Base-by-base conservation (phyloP, 2,113 vertebrate species). In the Alouatta palliata region DNA sequence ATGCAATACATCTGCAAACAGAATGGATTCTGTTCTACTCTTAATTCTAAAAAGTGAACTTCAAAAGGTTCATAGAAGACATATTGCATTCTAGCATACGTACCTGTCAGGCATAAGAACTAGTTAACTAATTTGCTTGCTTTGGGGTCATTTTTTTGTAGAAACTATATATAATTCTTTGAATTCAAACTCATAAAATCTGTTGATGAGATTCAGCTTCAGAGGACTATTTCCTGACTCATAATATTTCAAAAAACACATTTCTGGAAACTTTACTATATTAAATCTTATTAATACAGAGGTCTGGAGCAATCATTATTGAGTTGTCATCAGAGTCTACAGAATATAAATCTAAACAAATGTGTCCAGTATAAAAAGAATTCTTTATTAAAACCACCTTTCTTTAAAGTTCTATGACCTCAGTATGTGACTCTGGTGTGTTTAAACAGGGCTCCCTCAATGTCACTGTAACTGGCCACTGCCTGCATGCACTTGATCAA, bases 221-320 rank as follows among this genome's bases (percentile, higher is more conserved):
- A 98, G 97, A 98, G 75, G 96, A 98, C 97, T 94, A 97, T 92
- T 96, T 98, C 97, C 95, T 99, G 98, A 98, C 98, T 98, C 98
- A 96, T 98, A 99, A 98, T 99, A 99, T 99, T 99, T 99, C 98
- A 99, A 98, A 98, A 99, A 98, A 98, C 98, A 98, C 98, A 98
- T 99, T 98, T 99, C 90, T 98, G 97, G 98, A 98, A 99, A 98
- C 84, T 95, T 98, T 97, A 95, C 95, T 96, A 97, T 99, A 98
- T 98, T 98, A 99, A 99, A 98, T 99, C 98, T 98, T 98, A 98
- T 98, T 99, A 99, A 98, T 98, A 98, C 95, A 98, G 73, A 73
- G 98, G 97, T 98, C 98, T 98, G 99, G 98, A 95, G 93, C 98
- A 98, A 97, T 98, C 98, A 97, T 99, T 98, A 99, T 98, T 98